Percentiles rank a stretch among this genome's conserved stretches.
Evolutionary conservation across 2,888 invertebrate species (phyloP).

Genomic region (Teinopalpus imperialis): DNA sequence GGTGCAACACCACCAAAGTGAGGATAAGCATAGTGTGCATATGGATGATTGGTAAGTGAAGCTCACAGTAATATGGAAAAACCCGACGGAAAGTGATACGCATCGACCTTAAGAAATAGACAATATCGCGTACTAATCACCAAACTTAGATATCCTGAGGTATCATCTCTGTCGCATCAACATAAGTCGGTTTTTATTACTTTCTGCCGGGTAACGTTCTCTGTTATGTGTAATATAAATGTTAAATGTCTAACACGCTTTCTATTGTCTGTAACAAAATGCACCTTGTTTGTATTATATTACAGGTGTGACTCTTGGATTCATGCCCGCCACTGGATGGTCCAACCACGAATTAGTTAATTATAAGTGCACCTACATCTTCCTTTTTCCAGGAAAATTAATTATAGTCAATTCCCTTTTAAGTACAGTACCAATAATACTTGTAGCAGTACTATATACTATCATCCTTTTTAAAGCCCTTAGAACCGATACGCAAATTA

Average conservation of each 20-base stretch:
- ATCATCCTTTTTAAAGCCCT: conserved; percentile 82
- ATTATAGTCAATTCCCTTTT: conserved; percentile 79
- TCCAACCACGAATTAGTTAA: conserved; percentile 52
- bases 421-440: conserved; percentile 75
- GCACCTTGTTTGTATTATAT: conserved; percentile 24
- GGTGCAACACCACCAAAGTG: conserved; percentile 82
- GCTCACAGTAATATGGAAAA: too few species aligned
- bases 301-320: conserved; percentile 81
- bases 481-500: conserved; percentile 61
- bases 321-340: conserved; percentile 83
- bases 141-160: too few species aligned
- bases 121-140: too few species aligned
- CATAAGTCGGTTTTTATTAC: too few species aligned
- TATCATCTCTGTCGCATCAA: too few species aligned
- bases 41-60: conserved; percentile 81
- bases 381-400: conserved; percentile 77
- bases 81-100: too few species aligned
- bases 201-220: too few species aligned
- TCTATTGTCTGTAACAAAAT: conserved; percentile 29
- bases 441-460: conserved; percentile 76
- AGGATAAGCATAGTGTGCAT: conserved; percentile 77
- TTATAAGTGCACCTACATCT: conserved; percentile 79
- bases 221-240: conserved; percentile 3
- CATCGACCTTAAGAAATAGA: too few species aligned
- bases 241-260: conserved; percentile 20